Percentiles rank a stretch among this genome's conserved stretches.
phyloP scores from a whole-genome alignment of 2,888 invertebrate genomes.

The Shargacucullia verbasci region DNA sequence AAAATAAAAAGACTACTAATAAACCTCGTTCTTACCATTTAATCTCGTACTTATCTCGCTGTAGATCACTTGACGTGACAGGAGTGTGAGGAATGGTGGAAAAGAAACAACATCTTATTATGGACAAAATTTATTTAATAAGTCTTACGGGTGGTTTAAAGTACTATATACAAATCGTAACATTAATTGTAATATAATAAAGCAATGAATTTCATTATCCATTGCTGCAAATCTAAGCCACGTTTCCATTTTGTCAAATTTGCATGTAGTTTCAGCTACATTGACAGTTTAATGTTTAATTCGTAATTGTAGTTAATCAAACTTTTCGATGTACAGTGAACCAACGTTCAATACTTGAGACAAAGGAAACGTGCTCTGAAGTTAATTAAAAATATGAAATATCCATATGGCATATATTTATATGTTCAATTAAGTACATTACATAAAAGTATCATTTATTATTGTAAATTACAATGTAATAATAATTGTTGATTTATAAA shows the following conservation, averaged over 20 bases:
- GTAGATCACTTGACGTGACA: no score
- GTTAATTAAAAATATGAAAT: constrained; percentile 45
- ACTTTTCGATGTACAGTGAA: constrained; percentile 9
- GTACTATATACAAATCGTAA: constrained; percentile 56
- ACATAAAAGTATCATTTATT: constrained; percentile 38
- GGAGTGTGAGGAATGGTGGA: no score
- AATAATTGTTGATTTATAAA: constrained; percentile 17
- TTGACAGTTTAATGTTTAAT: constrained; percentile 11
- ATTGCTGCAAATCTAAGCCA: constrained; percentile 29
- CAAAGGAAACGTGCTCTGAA: constrained; percentile 33
- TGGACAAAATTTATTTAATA: constrained; percentile 60
- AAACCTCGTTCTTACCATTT: no score
- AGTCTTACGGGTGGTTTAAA: constrained; percentile 56
- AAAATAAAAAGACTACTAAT: no score
- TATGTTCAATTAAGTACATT: constrained; percentile 51
- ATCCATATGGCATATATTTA: constrained; percentile 52
- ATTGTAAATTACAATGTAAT: constrained; percentile 48
- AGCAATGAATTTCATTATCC: constrained; percentile 38
- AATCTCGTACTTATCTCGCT: no score
- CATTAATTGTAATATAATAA: constrained; percentile 47
- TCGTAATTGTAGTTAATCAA: constrained; percentile 23
- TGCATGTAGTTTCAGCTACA: constrained; percentile 15
- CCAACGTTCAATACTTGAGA: constrained; percentile 14
- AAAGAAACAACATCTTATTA: constrained; percentile 24
- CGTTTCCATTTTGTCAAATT: constrained; percentile 26